Conservation (phyloP, 2,797 vertebrate species). For the Myoxocephalus aenaeus region DNA sequence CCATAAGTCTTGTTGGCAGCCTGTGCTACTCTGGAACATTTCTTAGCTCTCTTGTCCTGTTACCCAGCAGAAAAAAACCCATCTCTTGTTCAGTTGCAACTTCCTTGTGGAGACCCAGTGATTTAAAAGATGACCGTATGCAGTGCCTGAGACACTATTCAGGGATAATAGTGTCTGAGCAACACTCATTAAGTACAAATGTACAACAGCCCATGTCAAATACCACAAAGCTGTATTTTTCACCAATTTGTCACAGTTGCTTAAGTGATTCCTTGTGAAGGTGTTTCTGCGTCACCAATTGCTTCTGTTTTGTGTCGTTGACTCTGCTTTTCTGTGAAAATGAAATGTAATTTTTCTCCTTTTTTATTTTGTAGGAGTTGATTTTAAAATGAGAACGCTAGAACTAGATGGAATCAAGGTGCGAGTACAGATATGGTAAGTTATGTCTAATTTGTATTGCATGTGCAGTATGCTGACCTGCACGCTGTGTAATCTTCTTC, state of each 20-base stretch:
- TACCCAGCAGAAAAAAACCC: not conserved
- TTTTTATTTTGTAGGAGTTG: constrained; percentile 85
- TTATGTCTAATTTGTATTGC: constrained; percentile 9
- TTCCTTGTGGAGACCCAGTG: constrained; percentile 6
- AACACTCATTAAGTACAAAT: constrained; percentile 7
- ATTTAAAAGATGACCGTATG: constrained; percentile 33
- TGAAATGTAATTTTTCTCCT: not conserved
- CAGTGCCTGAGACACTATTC: constrained; percentile 1
- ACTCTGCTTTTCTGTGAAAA: not conserved
- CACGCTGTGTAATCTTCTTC: not conserved
- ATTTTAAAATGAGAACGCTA: constrained; percentile 98
- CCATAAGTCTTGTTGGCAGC: not conserved
- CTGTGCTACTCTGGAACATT: constrained; percentile 6
- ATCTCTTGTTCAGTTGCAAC: not conserved
- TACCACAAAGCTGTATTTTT: not conserved
- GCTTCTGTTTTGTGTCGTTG: not conserved
- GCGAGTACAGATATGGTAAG: constrained; percentile 96
- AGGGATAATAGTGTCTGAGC: constrained; percentile 14
- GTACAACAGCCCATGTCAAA: not conserved
- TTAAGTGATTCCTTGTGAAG: not conserved
- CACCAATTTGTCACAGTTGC: constrained; percentile 1
- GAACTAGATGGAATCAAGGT: constrained; percentile 94
- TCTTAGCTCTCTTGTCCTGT: constrained; percentile 11
- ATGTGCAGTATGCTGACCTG: not conserved
- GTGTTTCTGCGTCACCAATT: not conserved